Evolutionary conservation across 2,888 invertebrate species (phyloP).

Genomic region (Cantharis lateralis): DNA sequence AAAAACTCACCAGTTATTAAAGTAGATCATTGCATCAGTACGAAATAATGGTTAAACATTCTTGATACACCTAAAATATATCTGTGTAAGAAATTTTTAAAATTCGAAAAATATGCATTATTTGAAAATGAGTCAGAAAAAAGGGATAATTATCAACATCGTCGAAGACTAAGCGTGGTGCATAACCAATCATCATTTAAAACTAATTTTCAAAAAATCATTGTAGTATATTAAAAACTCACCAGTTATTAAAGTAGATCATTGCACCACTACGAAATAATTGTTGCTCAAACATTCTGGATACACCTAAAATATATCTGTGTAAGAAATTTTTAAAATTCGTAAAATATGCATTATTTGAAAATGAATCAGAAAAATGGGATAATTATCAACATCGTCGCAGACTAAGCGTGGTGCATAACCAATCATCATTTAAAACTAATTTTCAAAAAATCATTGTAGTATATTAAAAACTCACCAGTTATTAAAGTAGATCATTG

Average conservation of each 20-base stretch:
- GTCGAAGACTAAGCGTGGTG: slow-evolving; percentile 43
- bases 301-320: not conserved
- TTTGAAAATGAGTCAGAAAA: not conserved
- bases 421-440: slow-evolving; percentile 53
- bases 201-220: slow-evolving; percentile 65
- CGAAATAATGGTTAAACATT: too few relatives aligned
- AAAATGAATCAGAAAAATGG: not conserved
- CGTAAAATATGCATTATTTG: not conserved
- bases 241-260: not conserved
- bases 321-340: not conserved
- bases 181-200: slow-evolving; percentile 44
- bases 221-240: not conserved
- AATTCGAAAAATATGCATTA: not conserved
- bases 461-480: not conserved
- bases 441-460: slow-evolving; percentile 63
- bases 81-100: not conserved
- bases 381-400: slow-evolving; percentile 17
- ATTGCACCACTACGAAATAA: not conserved
- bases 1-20: not conserved
- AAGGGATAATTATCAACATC: slow-evolving; percentile 16
- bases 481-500: not conserved
- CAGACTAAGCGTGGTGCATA: slow-evolving; percentile 46
- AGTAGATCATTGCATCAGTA: not conserved
- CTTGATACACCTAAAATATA: not conserved
- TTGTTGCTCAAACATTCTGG: too few relatives aligned